These are phyloP conservation scores for Poicephalus gulielmi DNA, from an alignment of 2,113 vertebrate genomes.

Conservation along the genomic window DNA sequence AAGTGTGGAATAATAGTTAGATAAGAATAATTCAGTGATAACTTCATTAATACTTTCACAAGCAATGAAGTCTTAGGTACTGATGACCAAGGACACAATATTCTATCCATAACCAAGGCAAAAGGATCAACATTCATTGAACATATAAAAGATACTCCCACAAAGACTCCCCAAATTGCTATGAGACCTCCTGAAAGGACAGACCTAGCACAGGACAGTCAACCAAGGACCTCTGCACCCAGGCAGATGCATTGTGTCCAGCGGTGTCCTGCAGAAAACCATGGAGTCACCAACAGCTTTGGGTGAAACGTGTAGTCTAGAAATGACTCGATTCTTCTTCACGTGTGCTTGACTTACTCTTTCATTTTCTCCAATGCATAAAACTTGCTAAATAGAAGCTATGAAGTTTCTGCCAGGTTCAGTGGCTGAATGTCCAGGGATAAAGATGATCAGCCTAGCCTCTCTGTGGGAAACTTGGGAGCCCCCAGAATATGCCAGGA, in stretches of 20 bases:
- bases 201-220: background rate
- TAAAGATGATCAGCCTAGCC: background rate
- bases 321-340: background rate
- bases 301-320: background rate
- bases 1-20: background rate
- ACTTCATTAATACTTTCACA: background rate
- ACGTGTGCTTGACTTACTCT: background rate
- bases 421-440: background rate
- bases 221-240: background rate
- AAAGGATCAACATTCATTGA: background rate
- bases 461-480: background rate
- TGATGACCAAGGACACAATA: background rate
- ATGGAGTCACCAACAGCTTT: background rate
- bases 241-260: background rate
- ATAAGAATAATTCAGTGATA: background rate
- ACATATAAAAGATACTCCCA: background rate
- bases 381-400: background rate
- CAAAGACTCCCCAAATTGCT: background rate
- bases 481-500: background rate
- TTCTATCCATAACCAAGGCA: background rate
- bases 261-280: background rate
- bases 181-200: background rate
- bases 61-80: background rate
- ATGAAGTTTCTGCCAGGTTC: background rate
- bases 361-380: background rate